These are phyloP conservation scores for Porites lutea DNA, from an alignment of 64 coral and sea anemone genomes.

Conservation along the genomic window DNA sequence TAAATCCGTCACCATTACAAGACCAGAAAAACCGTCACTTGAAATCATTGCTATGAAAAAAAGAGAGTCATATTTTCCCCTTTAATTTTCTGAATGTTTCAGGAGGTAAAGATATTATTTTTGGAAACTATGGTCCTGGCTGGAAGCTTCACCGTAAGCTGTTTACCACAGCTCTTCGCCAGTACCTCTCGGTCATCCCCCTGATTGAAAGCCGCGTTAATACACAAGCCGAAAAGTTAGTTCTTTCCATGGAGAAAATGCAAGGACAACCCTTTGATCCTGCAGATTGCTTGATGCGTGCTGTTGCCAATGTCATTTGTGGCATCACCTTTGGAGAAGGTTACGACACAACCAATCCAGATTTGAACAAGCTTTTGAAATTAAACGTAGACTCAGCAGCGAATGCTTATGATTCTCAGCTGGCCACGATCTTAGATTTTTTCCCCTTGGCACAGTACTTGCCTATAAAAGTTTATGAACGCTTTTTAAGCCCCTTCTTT, in stretches of 20 bases:
- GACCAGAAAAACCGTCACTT: too few relatives aligned
- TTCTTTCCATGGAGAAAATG: not conserved
- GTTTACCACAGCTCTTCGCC: too few relatives aligned
- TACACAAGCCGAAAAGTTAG: not conserved
- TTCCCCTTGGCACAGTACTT: not conserved
- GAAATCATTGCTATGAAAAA: too few relatives aligned
- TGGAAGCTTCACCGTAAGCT: too few relatives aligned
- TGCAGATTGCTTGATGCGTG: not conserved
- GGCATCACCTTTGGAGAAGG: not conserved
- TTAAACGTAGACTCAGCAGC: not conserved
- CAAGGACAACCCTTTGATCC: constrained; percentile 1
- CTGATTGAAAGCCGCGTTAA: not conserved
- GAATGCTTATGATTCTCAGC: not conserved
- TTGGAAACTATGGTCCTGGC: too few relatives aligned
- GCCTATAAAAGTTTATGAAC: not conserved
- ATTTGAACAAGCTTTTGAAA: not conserved
- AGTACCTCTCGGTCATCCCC: not conserved
- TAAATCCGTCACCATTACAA: too few relatives aligned
- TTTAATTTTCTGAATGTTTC: too few relatives aligned
- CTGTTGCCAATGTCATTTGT: constrained; percentile 9
- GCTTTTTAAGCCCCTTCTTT: not conserved
- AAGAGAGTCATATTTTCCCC: too few relatives aligned
- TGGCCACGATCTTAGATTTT: not conserved
- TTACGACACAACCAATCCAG: not conserved
- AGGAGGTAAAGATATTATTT: too few relatives aligned